These are phyloP conservation scores for Diplodus puntazzo DNA, from an alignment of 2,797 vertebrate genomes.

Conservation along the genomic window DNA sequence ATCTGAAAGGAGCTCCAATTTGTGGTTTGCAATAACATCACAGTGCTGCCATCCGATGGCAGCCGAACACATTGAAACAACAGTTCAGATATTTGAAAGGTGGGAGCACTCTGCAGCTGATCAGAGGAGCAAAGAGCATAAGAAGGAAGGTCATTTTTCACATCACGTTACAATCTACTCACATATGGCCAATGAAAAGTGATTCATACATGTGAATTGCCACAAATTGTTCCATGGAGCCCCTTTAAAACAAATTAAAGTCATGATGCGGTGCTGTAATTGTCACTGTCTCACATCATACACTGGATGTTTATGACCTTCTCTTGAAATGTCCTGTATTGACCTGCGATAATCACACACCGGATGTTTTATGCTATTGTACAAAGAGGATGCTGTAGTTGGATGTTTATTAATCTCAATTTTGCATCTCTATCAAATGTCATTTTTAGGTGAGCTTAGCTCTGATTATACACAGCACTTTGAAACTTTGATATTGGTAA, in stretches of 20 bases:
- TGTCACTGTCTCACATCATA: slow-evolving; percentile 22
- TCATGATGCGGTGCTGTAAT: slow-evolving; percentile 14
- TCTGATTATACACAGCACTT: slow-evolving; percentile 61
- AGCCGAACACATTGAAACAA: slow-evolving; percentile 40
- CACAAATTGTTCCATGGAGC: neutral
- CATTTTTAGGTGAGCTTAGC: slow-evolving; percentile 61
- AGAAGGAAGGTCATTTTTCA: neutral
- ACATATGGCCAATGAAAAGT: no score
- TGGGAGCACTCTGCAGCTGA: slow-evolving; percentile 14
- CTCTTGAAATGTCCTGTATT: slow-evolving; percentile 20
- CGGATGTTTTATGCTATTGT: slow-evolving; percentile 34
- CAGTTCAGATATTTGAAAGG: slow-evolving; percentile 21
- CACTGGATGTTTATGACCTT: slow-evolving; percentile 19
- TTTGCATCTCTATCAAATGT: slow-evolving; percentile 63
- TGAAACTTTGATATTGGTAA: slow-evolving; percentile 62
- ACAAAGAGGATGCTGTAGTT: slow-evolving; percentile 53
- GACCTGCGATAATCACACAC: slow-evolving; percentile 13
- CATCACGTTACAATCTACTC: no score
- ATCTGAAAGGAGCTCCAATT: slow-evolving; percentile 27
- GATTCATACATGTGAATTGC: no score
- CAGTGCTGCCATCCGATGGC: slow-evolving; percentile 68
- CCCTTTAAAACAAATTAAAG: neutral
- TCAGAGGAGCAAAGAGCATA: slow-evolving; percentile 7
- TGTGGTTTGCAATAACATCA: slow-evolving; percentile 45
- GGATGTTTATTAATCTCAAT: slow-evolving; percentile 57